Base-by-base conservation (phyloP, 2,797 vertebrate species). In the Catamblyrhynchus diadema region DNA sequence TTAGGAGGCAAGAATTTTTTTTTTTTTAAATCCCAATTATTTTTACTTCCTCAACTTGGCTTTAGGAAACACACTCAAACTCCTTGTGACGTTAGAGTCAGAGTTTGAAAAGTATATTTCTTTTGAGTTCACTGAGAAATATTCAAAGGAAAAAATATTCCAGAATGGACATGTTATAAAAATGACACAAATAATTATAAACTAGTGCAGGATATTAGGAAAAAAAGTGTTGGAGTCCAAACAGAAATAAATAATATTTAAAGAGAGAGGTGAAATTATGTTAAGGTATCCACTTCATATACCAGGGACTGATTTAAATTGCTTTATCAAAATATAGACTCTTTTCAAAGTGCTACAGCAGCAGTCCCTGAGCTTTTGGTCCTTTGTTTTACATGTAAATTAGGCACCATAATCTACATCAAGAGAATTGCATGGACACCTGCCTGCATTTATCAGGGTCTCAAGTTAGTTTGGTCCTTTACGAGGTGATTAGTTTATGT, bases 401-500 rank as follows among this genome's bases (percentile, higher is more conserved):
- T 44, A 39, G 3, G 11, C 12, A 37, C 19, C 23, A 6, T 17
- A 19, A 21, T 18, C 32, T 32, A 9, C 17, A 39, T 25, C 15
- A 28, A 41, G 24, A 28, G 18, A 23, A 9, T 28, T 62, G 32
- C 39, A 59, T 14, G 35, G n/a, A 33, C 45, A 33, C 8, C 5
- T 64, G 5, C 25, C 28, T 44, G 18, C 6, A 2, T 12, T 24
- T 66, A 48, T 4, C 7, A 54, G 25, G 22, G 41, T 27, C 25
- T 51, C 10, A 9, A 2, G 24, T 30, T 42, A 67, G 15, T 14
- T 30, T 69, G 9, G 3, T 32, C 20, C 17, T 81, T 79, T 50
- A 67, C 0, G 0, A 37, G 32, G 16, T 1, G 2, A 3, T 66
- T 62, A 23, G 6, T 74, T 78, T 41, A 33, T 9, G 3, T 71